phyloP scores from a whole-genome alignment of 2,888 invertebrate genomes.

The Hyppa rectilinea region DNA sequence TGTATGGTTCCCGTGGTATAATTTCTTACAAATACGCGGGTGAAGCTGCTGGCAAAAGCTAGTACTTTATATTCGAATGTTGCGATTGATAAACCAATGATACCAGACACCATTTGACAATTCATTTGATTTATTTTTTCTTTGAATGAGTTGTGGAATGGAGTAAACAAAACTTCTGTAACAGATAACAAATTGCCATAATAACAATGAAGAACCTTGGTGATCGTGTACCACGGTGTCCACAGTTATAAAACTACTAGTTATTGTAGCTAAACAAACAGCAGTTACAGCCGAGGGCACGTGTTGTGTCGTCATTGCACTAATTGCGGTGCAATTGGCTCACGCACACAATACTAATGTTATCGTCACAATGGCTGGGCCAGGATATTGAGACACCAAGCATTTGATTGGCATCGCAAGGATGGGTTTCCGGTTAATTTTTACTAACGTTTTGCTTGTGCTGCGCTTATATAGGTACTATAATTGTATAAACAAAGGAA shows the following conservation, averaged over 20 bases:
- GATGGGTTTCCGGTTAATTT: slow-evolving; percentile 28
- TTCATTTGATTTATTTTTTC: too few species aligned
- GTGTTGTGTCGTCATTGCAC: slow-evolving; percentile 24
- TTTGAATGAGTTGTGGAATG: neutral
- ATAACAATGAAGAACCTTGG: neutral
- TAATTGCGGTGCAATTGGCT: slow-evolving; percentile 27
- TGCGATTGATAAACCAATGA: neutral
- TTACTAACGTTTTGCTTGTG: neutral
- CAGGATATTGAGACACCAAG: slow-evolving; percentile 49
- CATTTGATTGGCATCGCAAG: slow-evolving; percentile 36
- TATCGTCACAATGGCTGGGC: slow-evolving; percentile 8
- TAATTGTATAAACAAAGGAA: neutral
- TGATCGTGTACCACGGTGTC: too few species aligned
- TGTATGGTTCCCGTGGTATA: too few species aligned
- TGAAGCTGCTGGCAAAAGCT: too few species aligned
- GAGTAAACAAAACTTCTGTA: neutral
- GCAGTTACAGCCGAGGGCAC: slow-evolving; percentile 1
- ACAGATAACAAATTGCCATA: neutral
- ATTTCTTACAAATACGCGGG: too few species aligned
- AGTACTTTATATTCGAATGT: too few species aligned
- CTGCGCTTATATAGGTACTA: neutral
- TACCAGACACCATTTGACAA: too few species aligned
- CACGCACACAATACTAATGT: slow-evolving; percentile 13
- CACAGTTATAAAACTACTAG: neutral
- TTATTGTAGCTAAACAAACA: slow-evolving; percentile 18